Evolutionary conservation across 2,888 invertebrate species (phyloP).

Genomic region (Agriopis leucophaearia): DNA sequence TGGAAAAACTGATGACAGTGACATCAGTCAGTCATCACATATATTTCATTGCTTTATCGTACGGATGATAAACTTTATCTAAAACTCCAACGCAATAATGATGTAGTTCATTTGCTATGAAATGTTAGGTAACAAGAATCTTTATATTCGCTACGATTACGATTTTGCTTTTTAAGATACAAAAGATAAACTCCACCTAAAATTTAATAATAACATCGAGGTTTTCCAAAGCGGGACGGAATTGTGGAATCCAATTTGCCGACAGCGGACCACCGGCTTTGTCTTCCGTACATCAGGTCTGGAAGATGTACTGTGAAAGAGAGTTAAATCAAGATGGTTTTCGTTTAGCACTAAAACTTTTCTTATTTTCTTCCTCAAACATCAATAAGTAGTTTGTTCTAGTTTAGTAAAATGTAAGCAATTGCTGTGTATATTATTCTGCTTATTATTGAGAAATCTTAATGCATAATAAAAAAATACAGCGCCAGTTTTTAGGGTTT

Average conservation of each 20-base stretch:
- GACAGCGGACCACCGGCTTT: constrained; percentile 56
- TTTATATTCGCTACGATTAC: neutral
- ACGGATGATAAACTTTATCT: no score
- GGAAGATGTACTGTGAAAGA: constrained; percentile 34
- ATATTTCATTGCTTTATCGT: no score
- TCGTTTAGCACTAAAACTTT: neutral
- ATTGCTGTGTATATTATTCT: no score
- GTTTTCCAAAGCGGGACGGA: constrained; percentile 61
- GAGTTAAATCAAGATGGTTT: neutral
- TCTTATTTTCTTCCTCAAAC: no score
- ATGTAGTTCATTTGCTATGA: neutral
- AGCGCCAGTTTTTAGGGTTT: no score
- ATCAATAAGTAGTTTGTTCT: no score
- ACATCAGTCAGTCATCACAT: no score
- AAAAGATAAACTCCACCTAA: constrained; percentile 34
- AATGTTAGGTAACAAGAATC: neutral
- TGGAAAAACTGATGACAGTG: no score
- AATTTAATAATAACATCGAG: constrained; percentile 57
- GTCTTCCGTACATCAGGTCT: constrained; percentile 46
- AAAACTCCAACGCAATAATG: no score
- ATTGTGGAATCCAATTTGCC: constrained; percentile 70
- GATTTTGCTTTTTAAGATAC: neutral
- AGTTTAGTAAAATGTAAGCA: no score
- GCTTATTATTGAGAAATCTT: no score
- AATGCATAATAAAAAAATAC: no score